Conservation (phyloP, 2,888 invertebrate genomes). For the Metallyticus violacea region DNA sequence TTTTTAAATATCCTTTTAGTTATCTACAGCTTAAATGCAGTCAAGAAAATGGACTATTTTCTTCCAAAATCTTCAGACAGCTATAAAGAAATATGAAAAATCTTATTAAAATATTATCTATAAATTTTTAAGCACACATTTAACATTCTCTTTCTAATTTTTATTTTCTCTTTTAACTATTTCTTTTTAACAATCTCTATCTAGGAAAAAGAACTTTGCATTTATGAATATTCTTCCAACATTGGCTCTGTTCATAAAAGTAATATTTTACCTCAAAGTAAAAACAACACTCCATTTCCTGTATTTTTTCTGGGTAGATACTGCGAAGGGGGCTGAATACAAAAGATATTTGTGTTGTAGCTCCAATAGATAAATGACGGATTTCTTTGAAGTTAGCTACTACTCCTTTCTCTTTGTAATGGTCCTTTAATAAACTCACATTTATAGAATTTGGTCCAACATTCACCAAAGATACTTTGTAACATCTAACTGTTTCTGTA, state of each 20-base stretch:
- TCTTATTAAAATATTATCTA: too few relatives aligned
- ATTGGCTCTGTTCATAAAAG: neutral
- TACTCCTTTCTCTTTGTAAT: conserved; percentile 41
- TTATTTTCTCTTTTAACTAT: too few relatives aligned
- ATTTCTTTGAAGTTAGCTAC: conserved; percentile 42
- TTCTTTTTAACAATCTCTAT: too few relatives aligned
- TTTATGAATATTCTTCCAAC: too few relatives aligned
- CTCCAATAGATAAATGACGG: conserved; percentile 51
- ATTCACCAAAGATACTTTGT: conserved; percentile 52
- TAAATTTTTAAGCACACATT: too few relatives aligned
- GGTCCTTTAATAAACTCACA: conserved; percentile 44
- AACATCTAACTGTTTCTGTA: conserved; percentile 49
- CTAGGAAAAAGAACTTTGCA: too few relatives aligned
- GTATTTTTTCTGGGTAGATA: conserved; percentile 49
- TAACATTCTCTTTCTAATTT: too few relatives aligned
- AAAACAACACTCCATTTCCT: conserved; percentile 48
- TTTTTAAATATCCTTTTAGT: too few relatives aligned
- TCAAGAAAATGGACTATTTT: too few relatives aligned
- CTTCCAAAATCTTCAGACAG: too few relatives aligned
- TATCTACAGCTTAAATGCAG: too few relatives aligned
- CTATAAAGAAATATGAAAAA: too few relatives aligned
- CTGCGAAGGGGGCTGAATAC: conserved; percentile 52
- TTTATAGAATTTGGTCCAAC: conserved; percentile 54
- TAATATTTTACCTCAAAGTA: conserved; percentile 50
- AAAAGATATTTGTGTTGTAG: conserved; percentile 51